Conservation (phyloP, 2,888 invertebrate species). For the Lepidochrysops patricia region DNA sequence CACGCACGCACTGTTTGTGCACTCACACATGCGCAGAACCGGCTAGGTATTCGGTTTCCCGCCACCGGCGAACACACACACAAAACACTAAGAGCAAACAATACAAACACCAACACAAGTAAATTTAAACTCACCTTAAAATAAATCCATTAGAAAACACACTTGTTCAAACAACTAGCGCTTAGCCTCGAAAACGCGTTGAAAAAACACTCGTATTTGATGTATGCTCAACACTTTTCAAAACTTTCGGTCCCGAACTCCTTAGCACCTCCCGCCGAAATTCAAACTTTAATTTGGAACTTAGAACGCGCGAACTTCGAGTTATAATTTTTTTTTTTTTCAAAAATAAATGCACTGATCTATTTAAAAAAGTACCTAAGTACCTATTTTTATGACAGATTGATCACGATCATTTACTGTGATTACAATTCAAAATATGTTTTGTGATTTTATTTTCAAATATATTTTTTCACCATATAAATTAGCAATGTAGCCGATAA, state of each 20-base stretch:
- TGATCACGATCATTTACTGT: not conserved
- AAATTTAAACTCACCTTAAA: conserved; percentile 75
- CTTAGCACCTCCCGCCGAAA: conserved; percentile 59
- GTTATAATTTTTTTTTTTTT: not conserved
- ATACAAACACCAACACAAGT: conserved; percentile 73
- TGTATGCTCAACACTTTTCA: conserved; percentile 68
- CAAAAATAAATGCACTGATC: not conserved
- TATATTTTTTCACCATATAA: conserved; percentile 6
- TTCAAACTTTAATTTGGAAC: conserved; percentile 34
- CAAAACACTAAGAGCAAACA: conserved; percentile 69
- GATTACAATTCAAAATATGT: not conserved
- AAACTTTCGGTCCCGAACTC: conserved; percentile 62
- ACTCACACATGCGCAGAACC: conserved; percentile 55
- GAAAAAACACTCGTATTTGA: conserved; percentile 70
- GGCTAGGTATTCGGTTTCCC: conserved; percentile 73
- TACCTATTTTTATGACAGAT: not conserved
- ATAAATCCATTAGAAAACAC: conserved; percentile 76
- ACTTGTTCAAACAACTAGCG: conserved; percentile 75
- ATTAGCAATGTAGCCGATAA: conserved; percentile 38
- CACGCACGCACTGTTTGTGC: conserved; percentile 55
- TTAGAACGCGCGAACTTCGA: conserved; percentile 25
- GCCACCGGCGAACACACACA: conserved; percentile 70
- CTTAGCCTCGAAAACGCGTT: conserved; percentile 74
- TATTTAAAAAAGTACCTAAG: too few species aligned
- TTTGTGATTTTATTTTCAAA: conserved; percentile 33